Evolutionary conservation across 2,113 vertebrate genomes (phyloP).

Genomic region (Butorides virescens): DNA sequence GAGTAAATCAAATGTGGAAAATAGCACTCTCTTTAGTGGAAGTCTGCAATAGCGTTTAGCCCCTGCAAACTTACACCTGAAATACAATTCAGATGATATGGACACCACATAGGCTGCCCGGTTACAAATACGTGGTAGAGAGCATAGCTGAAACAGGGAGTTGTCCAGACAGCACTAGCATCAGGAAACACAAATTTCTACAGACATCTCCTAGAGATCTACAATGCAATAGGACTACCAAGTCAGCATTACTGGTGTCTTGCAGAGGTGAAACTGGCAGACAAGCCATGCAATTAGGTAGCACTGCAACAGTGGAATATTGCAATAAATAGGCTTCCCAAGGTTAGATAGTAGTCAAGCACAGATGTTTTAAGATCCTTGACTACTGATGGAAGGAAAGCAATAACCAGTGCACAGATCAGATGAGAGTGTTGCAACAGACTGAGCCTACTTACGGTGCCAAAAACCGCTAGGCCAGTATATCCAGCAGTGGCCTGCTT

Average conservation of each 20-base stretch:
- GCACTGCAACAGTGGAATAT: not conserved
- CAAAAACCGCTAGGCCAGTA: not conserved
- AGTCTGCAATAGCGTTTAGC: not conserved
- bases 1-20: not conserved
- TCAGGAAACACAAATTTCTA: not conserved
- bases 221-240: not conserved
- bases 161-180: not conserved
- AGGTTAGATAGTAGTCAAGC: not conserved
- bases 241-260: not conserved
- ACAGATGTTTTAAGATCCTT: not conserved
- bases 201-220: not conserved
- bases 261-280: not conserved
- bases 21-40: not conserved
- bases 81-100: not conserved
- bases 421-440: not conserved
- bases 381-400: not conserved
- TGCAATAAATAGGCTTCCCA: not conserved
- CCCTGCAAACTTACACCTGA: not conserved
- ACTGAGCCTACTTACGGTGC: fast-evolving
- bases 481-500: not conserved
- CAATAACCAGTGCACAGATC: not conserved
- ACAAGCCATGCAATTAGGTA: not conserved
- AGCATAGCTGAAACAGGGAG: not conserved
- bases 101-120: not conserved
- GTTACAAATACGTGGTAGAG: not conserved